phyloP scores from a whole-genome alignment of 2,888 invertebrate genomes.

The Macrosiphum euphorbiae region DNA sequence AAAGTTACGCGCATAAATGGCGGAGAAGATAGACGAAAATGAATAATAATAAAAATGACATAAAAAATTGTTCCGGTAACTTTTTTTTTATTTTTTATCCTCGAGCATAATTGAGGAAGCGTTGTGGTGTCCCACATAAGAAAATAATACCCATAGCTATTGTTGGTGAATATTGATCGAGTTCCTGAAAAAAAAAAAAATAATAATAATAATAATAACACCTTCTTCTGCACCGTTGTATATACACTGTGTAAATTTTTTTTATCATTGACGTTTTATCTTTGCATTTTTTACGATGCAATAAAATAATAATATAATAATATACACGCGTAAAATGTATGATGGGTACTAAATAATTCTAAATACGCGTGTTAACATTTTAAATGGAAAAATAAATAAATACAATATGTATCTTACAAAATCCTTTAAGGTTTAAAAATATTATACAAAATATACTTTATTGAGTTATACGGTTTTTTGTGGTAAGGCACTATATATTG shows the following conservation, averaged over 20 bases:
- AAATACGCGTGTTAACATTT: not conserved
- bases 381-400: not conserved
- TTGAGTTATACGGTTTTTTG: not conserved
- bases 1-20: conserved; percentile 51
- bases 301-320: not conserved
- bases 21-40: conserved; percentile 50
- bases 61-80: conserved; percentile 54
- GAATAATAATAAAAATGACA: conserved; percentile 55
- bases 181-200: conserved; percentile 32
- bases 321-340: not conserved
- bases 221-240: not conserved
- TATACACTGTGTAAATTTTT: conserved; percentile 8
- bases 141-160: conserved; percentile 57
- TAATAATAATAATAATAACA: conserved; percentile 36
- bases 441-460: not conserved
- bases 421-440: not conserved
- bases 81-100: conserved; percentile 40
- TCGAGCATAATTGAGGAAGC: conserved; percentile 57
- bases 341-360: not conserved
- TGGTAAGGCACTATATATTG: not conserved
- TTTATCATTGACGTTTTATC: conserved; percentile 52
- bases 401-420: not conserved
- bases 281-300: conserved; percentile 8
- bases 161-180: conserved; percentile 61
- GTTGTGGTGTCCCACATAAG: conserved; percentile 35